phyloP scores from a whole-genome alignment of 1,140 invertebrate genomes.

The Orchestia grillus region DNA sequence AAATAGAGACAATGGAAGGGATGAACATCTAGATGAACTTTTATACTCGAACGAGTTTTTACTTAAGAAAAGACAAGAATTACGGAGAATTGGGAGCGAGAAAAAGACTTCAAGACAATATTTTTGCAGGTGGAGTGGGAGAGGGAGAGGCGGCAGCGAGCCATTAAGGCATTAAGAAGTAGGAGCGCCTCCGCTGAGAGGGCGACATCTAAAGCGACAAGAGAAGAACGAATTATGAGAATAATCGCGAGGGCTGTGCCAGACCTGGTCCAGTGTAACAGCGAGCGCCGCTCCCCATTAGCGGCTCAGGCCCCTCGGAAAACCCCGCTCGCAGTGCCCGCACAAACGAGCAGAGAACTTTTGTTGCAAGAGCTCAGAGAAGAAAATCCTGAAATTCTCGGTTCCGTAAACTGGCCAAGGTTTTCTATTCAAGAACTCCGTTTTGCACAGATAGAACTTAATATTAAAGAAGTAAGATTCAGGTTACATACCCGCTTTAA shows the following conservation, averaged over 20 bases:
- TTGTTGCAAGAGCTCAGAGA: background rate
- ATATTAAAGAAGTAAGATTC: background rate
- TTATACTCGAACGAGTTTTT: background rate
- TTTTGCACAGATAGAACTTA: background rate
- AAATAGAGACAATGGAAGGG: background rate
- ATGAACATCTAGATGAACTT: background rate
- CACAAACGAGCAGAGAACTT: background rate
- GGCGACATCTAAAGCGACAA: background rate
- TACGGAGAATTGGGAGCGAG: background rate
- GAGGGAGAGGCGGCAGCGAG: background rate
- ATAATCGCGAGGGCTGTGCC: background rate
- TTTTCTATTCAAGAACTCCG: background rate
- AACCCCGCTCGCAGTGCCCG: background rate
- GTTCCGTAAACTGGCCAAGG: background rate
- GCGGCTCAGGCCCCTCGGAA: background rate
- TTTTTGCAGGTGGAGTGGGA: background rate
- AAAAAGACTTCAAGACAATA: background rate
- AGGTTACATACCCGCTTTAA: background rate
- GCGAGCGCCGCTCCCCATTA: background rate
- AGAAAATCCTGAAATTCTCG: background rate
- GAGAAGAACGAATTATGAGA: slow-evolving; percentile 1
- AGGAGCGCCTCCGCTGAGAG: background rate
- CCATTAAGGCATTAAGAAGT: background rate
- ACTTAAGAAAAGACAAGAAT: background rate
- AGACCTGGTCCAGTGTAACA: background rate